These are phyloP conservation scores for Drosophila serrata DNA, from an alignment of 1,140 invertebrate genomes.

Conservation along the genomic window DNA sequence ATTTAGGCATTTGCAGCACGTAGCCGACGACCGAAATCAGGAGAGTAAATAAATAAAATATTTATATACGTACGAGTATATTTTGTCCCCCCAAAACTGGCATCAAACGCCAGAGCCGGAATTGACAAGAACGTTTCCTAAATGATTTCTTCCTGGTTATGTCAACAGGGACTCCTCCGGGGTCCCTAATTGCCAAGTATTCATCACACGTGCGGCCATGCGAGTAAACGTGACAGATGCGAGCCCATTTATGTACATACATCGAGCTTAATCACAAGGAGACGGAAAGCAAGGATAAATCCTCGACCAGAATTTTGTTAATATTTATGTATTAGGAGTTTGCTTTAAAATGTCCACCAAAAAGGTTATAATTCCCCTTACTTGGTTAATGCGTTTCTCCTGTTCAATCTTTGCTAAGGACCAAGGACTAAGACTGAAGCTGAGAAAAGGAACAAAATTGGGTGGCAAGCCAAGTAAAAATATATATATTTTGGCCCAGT, in stretches of 20 bases:
- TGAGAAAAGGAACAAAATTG: constrained; percentile 19
- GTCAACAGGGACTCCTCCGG: constrained; percentile 62
- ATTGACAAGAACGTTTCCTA: constrained; percentile 69
- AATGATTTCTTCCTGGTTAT: constrained; percentile 75
- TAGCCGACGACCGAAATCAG: constrained; percentile 67
- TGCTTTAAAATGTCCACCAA: constrained; percentile 39
- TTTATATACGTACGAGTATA: constrained; percentile 50
- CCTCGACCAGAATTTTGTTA: constrained; percentile 9
- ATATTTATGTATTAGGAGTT: constrained; percentile 24
- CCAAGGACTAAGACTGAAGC: constrained; percentile 31
- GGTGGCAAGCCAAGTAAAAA: constrained; percentile 32
- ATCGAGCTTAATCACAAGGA: constrained; percentile 54
- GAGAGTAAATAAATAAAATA: constrained; percentile 80
- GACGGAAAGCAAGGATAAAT: constrained; percentile 23
- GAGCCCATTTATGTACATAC: constrained; percentile 42
- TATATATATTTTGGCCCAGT: constrained; percentile 53
- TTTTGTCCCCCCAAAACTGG: neutral
- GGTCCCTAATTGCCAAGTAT: constrained; percentile 75
- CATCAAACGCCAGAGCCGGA: constrained; percentile 34
- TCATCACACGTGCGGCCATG: constrained; percentile 79
- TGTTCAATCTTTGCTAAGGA: constrained; percentile 46
- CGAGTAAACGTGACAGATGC: constrained; percentile 76
- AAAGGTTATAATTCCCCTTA: constrained; percentile 40
- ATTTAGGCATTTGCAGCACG: constrained; percentile 68
- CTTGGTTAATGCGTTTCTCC: constrained; percentile 60